These are phyloP conservation scores for Podocnemis expansa DNA, from an alignment of 2,113 vertebrate genomes.

Conservation along the genomic window DNA sequence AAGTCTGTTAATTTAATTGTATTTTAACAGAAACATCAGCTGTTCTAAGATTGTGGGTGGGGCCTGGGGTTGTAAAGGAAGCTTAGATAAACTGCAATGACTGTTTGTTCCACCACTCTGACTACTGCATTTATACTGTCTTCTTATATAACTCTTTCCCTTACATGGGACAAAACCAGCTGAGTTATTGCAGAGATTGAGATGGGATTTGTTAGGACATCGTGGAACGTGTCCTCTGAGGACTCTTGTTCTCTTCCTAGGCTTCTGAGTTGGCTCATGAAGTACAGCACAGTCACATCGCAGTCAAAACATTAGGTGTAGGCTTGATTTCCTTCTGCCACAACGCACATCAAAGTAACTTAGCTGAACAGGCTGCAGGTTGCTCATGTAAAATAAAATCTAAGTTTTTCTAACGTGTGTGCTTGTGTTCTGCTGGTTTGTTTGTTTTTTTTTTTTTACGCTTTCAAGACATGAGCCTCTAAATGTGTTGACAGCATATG, in stretches of 20 bases:
- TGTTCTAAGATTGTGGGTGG: neutral
- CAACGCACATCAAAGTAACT: neutral
- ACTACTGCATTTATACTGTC: fast-evolving
- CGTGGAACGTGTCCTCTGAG: fast-evolving
- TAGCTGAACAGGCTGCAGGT: neutral
- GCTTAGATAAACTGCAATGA: neutral
- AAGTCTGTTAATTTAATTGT: neutral
- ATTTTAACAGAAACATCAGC: neutral
- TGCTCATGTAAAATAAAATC: neutral
- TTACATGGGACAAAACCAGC: fast-evolving
- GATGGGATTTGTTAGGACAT: neutral
- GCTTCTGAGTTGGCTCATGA: neutral
- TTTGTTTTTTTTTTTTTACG: too few species aligned
- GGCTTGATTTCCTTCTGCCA: neutral
- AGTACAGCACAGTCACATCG: fast-evolving
- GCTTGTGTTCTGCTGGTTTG: neutral
- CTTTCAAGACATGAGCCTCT: neutral
- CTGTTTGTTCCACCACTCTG: fast-evolving
- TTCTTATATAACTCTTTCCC: neutral
- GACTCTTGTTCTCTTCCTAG: fast-evolving
- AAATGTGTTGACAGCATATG: fast-evolving
- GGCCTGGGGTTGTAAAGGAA: neutral
- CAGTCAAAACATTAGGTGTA: fast-evolving
- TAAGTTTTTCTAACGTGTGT: neutral
- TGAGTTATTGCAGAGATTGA: neutral